Conservation (phyloP, 2,113 vertebrate genomes). For the Puma concolor region DNA sequence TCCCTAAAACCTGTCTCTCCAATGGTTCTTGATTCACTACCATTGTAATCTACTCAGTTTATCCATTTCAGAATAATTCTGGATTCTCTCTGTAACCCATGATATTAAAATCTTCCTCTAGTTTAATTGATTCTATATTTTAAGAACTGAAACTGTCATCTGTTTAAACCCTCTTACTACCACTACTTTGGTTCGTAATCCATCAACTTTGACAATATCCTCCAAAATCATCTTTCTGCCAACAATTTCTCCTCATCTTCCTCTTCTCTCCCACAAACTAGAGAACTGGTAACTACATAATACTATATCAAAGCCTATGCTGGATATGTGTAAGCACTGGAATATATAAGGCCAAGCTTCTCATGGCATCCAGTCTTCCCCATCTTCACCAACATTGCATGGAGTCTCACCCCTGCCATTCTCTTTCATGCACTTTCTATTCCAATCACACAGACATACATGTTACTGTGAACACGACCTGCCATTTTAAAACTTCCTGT, state of each 20-base stretch:
- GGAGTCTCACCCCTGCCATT: background rate
- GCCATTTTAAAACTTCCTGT: background rate
- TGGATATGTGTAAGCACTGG: too few relatives aligned
- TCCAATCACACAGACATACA: background rate
- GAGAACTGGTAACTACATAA: background rate
- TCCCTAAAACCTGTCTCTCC: background rate
- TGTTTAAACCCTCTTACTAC: background rate
- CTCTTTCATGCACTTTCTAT: background rate
- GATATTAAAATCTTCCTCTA: background rate
- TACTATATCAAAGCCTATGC: background rate
- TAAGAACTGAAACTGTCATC: background rate
- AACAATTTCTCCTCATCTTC: background rate
- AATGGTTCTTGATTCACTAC: background rate
- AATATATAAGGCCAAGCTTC: background rate
- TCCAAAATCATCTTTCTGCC: background rate
- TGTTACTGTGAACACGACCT: background rate
- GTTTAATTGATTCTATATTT: background rate
- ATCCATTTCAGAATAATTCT: background rate
- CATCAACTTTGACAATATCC: background rate
- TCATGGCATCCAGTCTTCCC: fast-evolving
- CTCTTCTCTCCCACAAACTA: background rate
- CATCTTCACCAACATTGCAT: background rate
- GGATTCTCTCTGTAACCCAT: background rate
- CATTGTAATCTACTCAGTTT: background rate
- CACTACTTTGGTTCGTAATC: background rate